phyloP scores from a whole-genome alignment of 2,113 vertebrate species.

The Poecilia latipinna region DNA sequence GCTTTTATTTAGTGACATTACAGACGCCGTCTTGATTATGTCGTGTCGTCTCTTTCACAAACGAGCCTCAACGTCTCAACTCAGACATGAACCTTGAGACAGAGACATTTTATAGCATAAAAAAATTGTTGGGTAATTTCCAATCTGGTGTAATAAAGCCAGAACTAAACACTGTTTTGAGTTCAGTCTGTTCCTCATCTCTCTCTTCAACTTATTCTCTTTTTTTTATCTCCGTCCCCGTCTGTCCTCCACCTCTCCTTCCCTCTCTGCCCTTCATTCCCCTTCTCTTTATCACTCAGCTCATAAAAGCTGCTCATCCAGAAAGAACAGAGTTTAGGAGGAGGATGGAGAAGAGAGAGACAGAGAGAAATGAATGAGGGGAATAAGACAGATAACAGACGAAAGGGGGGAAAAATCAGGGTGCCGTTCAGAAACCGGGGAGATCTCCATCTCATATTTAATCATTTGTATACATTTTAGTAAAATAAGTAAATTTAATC shows the following conservation, averaged over 20 bases:
- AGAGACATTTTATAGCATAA: conserved; percentile 29
- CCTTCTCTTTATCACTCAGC: conserved; percentile 74
- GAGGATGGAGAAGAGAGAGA: conserved; percentile 50
- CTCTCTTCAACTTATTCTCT: not conserved
- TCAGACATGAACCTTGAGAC: conserved; percentile 42
- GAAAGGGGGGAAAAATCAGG: not conserved
- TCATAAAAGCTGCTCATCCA: conserved; percentile 78
- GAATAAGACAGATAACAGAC: conserved; percentile 21
- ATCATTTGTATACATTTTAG: not conserved
- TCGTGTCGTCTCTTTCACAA: not conserved
- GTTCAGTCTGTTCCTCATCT: conserved; percentile 32
- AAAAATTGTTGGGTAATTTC: conserved; percentile 40
- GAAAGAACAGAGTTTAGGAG: conserved; percentile 73
- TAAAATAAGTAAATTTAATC: not conserved
- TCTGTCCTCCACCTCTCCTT: conserved; percentile 76
- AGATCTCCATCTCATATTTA: conserved; percentile 6
- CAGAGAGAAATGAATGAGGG: conserved; percentile 43
- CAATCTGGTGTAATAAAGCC: conserved; percentile 59
- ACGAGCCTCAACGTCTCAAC: conserved; percentile 23
- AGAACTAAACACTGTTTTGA: conserved; percentile 38
- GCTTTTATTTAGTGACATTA: not conserved
- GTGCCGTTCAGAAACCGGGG: not conserved
- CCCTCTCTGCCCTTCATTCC: conserved; percentile 75
- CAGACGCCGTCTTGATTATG: not conserved
- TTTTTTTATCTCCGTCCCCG: conserved; percentile 19